A percentile compares a stretch with the other conserved stretches of the same genome.
Evolutionary conservation across 1,140 invertebrate genomes (phyloP).

Genomic region (Zaprionus africanus): DNA sequence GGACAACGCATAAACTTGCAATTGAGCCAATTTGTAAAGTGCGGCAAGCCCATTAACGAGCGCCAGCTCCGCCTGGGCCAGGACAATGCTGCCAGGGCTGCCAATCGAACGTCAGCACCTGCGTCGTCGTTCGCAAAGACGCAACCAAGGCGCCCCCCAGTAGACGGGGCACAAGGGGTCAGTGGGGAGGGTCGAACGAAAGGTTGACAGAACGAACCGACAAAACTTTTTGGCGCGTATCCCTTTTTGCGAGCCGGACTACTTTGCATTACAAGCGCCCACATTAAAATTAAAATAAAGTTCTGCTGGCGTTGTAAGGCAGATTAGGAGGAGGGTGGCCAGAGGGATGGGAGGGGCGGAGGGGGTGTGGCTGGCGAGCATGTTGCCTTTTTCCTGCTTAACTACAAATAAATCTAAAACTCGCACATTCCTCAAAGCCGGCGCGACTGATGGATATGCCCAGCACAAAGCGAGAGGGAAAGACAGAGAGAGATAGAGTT

Average conservation of each 20-base stretch:
- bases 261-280: constrained; percentile 77
- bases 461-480: constrained; percentile 15
- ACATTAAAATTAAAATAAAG: constrained; percentile 81
- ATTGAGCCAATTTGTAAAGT: constrained; percentile 83
- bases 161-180: neutral
- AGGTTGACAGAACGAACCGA: constrained; percentile 2
- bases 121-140: constrained; percentile 23
- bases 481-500: neutral
- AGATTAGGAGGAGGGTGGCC: neutral
- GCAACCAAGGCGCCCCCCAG: neutral
- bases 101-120: constrained; percentile 52
- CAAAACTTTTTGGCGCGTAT: constrained; percentile 26
- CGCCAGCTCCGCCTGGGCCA: neutral
- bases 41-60: constrained; percentile 78
- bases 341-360: neutral
- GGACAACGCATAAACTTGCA: constrained; percentile 76
- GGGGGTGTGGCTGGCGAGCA: constrained; percentile 1
- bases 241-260: constrained; percentile 36
- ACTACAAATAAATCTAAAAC: constrained; percentile 82
- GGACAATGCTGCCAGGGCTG: constrained; percentile 35
- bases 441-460: constrained; percentile 54
- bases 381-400: constrained; percentile 41
- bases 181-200: neutral
- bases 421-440: constrained; percentile 68
- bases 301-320: constrained; percentile 40